Percentiles rank a stretch among this genome's conserved stretches.
Conservation (phyloP, 2,888 invertebrate species). For the Drosophila prostipennis region DNA sequence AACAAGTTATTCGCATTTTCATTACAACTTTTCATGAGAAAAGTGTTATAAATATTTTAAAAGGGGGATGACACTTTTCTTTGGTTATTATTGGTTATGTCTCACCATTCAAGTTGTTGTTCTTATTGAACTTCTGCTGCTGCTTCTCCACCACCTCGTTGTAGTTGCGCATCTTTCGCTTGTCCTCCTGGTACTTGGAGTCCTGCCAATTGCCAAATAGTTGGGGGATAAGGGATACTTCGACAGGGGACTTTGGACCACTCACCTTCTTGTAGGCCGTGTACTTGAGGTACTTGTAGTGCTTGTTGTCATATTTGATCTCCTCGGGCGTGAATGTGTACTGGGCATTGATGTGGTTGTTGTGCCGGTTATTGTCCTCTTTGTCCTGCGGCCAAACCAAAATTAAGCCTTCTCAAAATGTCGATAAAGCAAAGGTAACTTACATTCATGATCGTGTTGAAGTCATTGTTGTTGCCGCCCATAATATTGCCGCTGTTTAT, state of each 20-base stretch:
- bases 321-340: conserved; percentile 90
- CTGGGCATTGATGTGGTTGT: conserved; percentile 85
- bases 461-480: conserved; percentile 80
- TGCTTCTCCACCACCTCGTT: conserved; percentile 87
- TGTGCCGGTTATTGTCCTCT: conserved; percentile 84
- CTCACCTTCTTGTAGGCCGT: conserved; percentile 88
- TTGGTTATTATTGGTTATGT: too few relatives aligned
- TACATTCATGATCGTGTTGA: conserved; percentile 83
- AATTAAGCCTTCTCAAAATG: background rate
- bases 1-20: too few relatives aligned
- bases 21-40: too few relatives aligned
- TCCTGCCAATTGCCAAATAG: conserved; percentile 79
- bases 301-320: conserved; percentile 91
- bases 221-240: background rate
- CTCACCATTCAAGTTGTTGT: conserved; percentile 78
- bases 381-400: conserved; percentile 72
- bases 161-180: conserved; percentile 87
- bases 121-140: conserved; percentile 81
- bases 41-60: background rate
- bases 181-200: conserved; percentile 85
- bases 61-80: too few relatives aligned
- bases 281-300: conserved; percentile 91
- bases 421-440: conserved; percentile 48
- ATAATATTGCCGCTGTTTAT: conserved; percentile 74
- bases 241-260: background rate